phyloP scores from a whole-genome alignment of 64 coral and sea anemone species.

The Acropora tenuis region DNA sequence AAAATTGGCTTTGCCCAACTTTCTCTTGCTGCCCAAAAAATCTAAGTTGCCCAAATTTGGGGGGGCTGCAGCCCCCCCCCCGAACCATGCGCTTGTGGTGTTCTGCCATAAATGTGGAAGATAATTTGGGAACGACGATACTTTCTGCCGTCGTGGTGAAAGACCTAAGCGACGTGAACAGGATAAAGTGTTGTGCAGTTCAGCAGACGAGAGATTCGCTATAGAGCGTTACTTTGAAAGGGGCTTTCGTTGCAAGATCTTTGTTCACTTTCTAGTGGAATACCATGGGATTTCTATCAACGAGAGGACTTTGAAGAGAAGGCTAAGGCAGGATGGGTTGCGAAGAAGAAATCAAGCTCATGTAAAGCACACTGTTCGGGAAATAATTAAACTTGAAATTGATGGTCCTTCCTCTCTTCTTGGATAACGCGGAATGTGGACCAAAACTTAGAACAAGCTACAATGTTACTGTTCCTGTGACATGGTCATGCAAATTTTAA shows the following conservation, averaged over 20 bases:
- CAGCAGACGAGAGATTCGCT: conserved; percentile 38
- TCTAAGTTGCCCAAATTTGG: no score
- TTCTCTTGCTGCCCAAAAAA: no score
- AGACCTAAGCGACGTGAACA: no score
- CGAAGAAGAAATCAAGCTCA: conserved; percentile 58
- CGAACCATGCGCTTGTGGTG: no score
- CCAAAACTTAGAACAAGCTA: no score
- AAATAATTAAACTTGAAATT: conserved; percentile 53
- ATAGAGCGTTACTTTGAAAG: conserved; percentile 38
- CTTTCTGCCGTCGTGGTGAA: no score
- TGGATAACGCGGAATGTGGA: conserved; percentile 23
- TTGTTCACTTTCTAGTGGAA: conserved; percentile 63
- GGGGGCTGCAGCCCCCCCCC: no score
- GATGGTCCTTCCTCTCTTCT: conserved; percentile 7
- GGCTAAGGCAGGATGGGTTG: conserved; percentile 49
- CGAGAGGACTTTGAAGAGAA: conserved; percentile 6
- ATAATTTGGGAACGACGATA: no score
- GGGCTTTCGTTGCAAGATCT: conserved; percentile 55
- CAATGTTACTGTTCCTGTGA: no score
- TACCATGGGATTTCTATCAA: conserved; percentile 51
- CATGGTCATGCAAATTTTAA: conserved; percentile 18
- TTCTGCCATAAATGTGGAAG: neutral
- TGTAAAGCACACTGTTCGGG: conserved; percentile 28
- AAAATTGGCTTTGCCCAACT: no score
- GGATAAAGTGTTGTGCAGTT: neutral